A percentile compares a stretch with the other conserved stretches of the same genome.
Conservation (phyloP, 1,140 invertebrate genomes). For the Homarus americanus region DNA sequence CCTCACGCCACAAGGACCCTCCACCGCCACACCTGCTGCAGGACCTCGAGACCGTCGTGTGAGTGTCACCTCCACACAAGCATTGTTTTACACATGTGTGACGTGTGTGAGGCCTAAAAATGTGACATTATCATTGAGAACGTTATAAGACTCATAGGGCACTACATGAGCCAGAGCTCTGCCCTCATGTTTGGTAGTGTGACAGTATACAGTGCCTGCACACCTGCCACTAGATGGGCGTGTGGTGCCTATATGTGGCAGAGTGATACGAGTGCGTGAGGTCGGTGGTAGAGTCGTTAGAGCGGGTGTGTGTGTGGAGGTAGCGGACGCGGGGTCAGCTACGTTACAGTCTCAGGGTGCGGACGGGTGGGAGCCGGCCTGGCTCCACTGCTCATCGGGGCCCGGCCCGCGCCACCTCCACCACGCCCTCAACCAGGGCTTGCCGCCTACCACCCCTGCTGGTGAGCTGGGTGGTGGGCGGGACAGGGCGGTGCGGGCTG, state of each 20-base stretch:
- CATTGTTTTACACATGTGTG: neutral
- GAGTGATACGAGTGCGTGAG: neutral
- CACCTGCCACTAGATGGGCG: neutral
- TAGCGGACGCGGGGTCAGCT: neutral
- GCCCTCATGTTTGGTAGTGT: neutral
- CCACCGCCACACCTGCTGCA: slow-evolving; percentile 58
- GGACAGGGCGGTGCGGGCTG: neutral
- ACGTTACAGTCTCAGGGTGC: slow-evolving; percentile 64
- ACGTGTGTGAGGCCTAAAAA: no score
- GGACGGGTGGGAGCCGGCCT: slow-evolving; percentile 58
- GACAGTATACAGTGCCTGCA: neutral
- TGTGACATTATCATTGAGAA: neutral
- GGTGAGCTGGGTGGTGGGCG: neutral
- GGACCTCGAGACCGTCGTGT: slow-evolving; percentile 64
- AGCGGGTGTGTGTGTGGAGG: neutral
- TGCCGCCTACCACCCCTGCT: no score
- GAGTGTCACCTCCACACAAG: neutral
- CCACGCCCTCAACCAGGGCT: neutral
- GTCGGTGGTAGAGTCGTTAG: neutral
- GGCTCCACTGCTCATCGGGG: slow-evolving; percentile 59
- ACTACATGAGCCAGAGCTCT: neutral
- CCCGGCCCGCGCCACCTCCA: neutral
- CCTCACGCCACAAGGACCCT: slow-evolving; percentile 52
- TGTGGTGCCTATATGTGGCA: neutral
- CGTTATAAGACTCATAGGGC: neutral